Conservation (phyloP, 2,797 vertebrate species). For the Gymnoscopelus microlampas region DNA sequence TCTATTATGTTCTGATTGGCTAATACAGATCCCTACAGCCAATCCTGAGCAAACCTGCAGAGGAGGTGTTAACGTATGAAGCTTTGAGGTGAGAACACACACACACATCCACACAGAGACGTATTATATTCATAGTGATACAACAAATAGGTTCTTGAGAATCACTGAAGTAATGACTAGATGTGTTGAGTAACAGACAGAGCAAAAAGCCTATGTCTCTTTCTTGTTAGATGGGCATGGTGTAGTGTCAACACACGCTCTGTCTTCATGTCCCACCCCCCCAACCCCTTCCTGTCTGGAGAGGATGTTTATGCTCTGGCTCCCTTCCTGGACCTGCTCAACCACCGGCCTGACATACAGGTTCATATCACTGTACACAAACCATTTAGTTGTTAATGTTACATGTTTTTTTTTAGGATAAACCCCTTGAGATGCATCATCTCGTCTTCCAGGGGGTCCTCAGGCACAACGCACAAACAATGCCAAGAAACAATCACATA, state of each 20-base stretch:
- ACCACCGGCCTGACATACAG: slow-evolving; percentile 90
- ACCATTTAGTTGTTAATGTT: too few species aligned
- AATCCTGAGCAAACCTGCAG: slow-evolving; percentile 78
- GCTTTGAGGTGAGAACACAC: slow-evolving; percentile 74
- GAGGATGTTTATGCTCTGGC: slow-evolving; percentile 89
- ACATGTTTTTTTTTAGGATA: too few species aligned
- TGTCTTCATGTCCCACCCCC: slow-evolving; percentile 85
- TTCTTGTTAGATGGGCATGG: slow-evolving; percentile 89
- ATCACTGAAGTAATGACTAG: too few species aligned
- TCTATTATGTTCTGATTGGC: slow-evolving; percentile 4
- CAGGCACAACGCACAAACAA: too few species aligned
- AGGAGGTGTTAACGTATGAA: slow-evolving; percentile 81
- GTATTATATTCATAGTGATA: not conserved
- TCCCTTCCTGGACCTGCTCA: slow-evolving; percentile 93
- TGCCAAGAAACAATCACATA: too few species aligned
- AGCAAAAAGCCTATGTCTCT: slow-evolving; percentile 2
- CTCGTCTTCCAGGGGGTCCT: too few species aligned
- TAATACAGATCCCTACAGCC: slow-evolving; percentile 83
- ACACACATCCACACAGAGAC: not conserved
- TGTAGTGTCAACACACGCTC: slow-evolving; percentile 94
- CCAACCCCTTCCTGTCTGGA: slow-evolving; percentile 78
- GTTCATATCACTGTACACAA: slow-evolving; percentile 62
- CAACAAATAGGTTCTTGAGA: too few species aligned
- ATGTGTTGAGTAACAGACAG: not conserved
- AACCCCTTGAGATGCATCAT: too few species aligned